Conservation (phyloP, 1,140 invertebrate genomes). For the Drosophila sp. region DNA sequence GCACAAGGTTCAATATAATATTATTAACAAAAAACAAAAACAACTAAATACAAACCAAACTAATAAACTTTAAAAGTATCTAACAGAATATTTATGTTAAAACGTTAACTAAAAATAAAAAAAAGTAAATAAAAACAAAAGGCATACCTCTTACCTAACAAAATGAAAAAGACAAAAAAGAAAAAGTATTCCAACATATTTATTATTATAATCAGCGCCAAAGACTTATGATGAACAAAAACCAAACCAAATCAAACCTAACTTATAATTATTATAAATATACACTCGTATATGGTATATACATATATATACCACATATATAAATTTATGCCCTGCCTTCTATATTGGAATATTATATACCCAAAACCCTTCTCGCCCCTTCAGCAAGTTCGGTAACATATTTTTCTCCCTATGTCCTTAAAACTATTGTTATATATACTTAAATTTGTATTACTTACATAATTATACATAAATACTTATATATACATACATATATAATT, state of each 20-base stretch:
- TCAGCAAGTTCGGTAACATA: constrained; percentile 6
- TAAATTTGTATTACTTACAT: constrained; percentile 21
- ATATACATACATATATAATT: constrained; percentile 46
- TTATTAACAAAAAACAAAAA: constrained; percentile 34
- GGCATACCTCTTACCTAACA: constrained; percentile 41
- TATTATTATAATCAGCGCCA: constrained; percentile 73
- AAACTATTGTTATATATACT: constrained; percentile 46
- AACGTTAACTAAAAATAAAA: constrained; percentile 41
- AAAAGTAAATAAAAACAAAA: constrained; percentile 4
- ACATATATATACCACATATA: neutral
- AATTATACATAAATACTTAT: constrained; percentile 30
- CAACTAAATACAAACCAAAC: constrained; percentile 36
- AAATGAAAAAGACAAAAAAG: neutral
- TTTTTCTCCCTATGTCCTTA: constrained; percentile 24
- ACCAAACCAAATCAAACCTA: constrained; percentile 5
- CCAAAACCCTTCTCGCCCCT: neutral
- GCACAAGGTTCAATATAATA: constrained; percentile 38
- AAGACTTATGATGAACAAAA: constrained; percentile 64
- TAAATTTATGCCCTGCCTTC: constrained; percentile 46
- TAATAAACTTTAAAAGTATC: constrained; percentile 69
- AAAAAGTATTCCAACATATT: constrained; percentile 27
- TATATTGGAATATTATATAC: constrained; percentile 36
- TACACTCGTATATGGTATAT: neutral
- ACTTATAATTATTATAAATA: neutral
- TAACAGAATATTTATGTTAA: constrained; percentile 3